Percentiles rank a stretch among this genome's conserved stretches.
Evolutionary conservation across 2,797 vertebrate species (phyloP).

Genomic region (Vespertilio murinus): DNA sequence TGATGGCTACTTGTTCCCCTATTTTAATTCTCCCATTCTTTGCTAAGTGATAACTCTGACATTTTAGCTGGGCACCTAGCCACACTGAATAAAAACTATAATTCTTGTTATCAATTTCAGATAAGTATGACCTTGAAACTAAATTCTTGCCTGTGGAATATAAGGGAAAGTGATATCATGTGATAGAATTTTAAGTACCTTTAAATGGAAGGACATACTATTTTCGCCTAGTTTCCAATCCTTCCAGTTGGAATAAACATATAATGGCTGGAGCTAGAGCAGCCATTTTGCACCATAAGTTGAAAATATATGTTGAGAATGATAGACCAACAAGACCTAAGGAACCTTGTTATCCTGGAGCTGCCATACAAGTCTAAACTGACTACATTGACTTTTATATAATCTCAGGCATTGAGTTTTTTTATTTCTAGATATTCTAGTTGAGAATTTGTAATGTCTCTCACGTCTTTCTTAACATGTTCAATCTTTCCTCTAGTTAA

Average conservation of each 20-base stretch:
- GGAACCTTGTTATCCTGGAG: background rate
- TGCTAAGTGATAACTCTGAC: conserved; percentile 1
- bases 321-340: background rate
- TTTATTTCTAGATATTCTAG: conserved; percentile 30
- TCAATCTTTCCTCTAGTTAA: background rate
- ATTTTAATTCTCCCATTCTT: background rate
- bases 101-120: conserved; percentile 43
- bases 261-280: background rate
- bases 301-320: conserved; percentile 28
- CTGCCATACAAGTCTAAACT: background rate
- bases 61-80: conserved; percentile 13
- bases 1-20: background rate
- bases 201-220: background rate
- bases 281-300: conserved; percentile 15
- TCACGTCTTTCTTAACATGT: background rate
- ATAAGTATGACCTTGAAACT: background rate
- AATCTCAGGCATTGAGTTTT: background rate
- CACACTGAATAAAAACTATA: background rate
- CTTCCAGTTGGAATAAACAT: background rate
- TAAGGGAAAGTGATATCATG: background rate
- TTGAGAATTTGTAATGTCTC: background rate
- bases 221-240: background rate
- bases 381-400: background rate
- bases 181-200: conserved; percentile 8
- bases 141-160: background rate